Percentiles rank a stretch among this genome's conserved stretches.
These are phyloP conservation scores for Nilaparvata lugens DNA, from an alignment of 1,140 invertebrate genomes.

Conservation along the genomic window DNA sequence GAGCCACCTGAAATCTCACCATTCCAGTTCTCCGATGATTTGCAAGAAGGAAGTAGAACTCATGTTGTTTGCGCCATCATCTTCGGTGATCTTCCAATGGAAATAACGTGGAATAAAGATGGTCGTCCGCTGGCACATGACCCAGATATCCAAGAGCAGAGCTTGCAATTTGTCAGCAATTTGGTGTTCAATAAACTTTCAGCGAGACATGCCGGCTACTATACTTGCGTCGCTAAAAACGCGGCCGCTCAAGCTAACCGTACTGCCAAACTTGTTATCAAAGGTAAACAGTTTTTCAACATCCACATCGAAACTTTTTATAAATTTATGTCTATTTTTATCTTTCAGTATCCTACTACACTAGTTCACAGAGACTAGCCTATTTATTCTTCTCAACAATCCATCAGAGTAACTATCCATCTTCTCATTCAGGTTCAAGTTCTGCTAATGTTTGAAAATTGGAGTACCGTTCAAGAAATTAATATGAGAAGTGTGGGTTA, in stretches of 20 bases:
- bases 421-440: too few relatives aligned
- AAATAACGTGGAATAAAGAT: slow-evolving; percentile 83
- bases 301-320: too few relatives aligned
- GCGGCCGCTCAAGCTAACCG: slow-evolving; percentile 74
- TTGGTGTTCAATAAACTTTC: slow-evolving; percentile 68
- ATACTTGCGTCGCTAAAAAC: slow-evolving; percentile 81
- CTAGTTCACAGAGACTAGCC: too few relatives aligned
- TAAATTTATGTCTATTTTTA: too few relatives aligned
- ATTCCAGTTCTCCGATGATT: slow-evolving; percentile 70
- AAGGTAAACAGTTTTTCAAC: slow-evolving; percentile 56
- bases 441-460: too few relatives aligned
- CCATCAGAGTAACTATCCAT: too few relatives aligned
- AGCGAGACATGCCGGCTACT: slow-evolving; percentile 72
- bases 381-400: too few relatives aligned
- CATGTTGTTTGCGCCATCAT: slow-evolving; percentile 84
- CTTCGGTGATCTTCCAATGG: slow-evolving; percentile 81
- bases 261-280: slow-evolving; percentile 72
- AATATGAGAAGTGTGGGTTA: too few relatives aligned
- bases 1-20: slow-evolving; percentile 74
- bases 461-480: too few relatives aligned
- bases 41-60: slow-evolving; percentile 77
- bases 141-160: slow-evolving; percentile 54
- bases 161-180: slow-evolving; percentile 64
- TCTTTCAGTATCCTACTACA: too few relatives aligned
- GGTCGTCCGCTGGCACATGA: slow-evolving; percentile 59